Percentiles rank a stretch among this genome's conserved stretches.
Conservation (phyloP, 2,113 vertebrate genomes). For the Paradisaea rubra region DNA sequence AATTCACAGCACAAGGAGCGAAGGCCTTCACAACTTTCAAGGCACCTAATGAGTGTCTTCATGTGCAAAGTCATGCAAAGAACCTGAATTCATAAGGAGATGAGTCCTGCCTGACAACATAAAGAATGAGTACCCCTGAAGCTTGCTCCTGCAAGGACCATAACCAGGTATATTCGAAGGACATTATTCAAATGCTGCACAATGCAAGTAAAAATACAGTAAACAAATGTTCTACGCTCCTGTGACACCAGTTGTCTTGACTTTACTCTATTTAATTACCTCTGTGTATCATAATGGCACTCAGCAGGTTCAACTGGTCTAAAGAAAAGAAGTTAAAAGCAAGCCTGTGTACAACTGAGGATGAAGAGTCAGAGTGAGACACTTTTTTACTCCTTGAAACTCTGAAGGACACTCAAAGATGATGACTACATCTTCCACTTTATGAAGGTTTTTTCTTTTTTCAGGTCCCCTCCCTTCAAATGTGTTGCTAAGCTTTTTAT, state of each 20-base stretch:
- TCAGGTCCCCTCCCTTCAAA: accelerated
- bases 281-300: neutral
- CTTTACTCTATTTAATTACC: neutral
- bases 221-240: neutral
- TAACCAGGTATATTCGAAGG: neutral
- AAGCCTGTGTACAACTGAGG: neutral
- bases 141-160: neutral
- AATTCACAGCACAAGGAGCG: neutral
- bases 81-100: neutral
- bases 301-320: neutral
- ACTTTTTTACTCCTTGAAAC: neutral
- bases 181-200: neutral
- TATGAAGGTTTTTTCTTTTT: neutral
- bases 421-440: neutral
- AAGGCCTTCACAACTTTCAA: neutral
- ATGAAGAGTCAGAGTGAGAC: neutral
- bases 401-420: neutral
- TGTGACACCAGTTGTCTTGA: neutral
- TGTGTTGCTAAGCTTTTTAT: neutral
- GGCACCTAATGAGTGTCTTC: neutral
- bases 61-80: neutral
- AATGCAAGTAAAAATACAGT: neutral
- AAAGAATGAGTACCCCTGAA: neutral
- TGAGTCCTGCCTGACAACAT: neutral
- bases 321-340: neutral